A percentile compares a stretch with the other conserved stretches of the same genome.
These are phyloP conservation scores for Pelmatolapia mariae DNA, from an alignment of 2,113 vertebrate species.

Conservation along the genomic window DNA sequence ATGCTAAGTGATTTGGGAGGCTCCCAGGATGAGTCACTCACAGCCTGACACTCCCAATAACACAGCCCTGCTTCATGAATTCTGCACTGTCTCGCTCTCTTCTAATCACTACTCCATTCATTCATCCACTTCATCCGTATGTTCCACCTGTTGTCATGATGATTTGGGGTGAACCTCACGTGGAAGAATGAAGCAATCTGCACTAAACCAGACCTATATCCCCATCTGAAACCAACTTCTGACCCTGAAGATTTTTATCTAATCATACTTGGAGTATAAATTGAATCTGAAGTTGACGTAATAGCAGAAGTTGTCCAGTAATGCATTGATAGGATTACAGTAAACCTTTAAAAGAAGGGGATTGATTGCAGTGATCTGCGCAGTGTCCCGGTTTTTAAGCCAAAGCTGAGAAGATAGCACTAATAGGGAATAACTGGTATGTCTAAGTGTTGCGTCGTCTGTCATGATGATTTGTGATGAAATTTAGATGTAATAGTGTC, in stretches of 20 bases:
- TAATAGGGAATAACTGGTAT: not conserved
- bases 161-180: not conserved
- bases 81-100: not conserved
- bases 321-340: not conserved
- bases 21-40: not conserved
- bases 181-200: not conserved
- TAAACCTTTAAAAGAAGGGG: not conserved
- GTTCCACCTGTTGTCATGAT: not conserved
- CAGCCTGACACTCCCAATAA: conserved; percentile 6
- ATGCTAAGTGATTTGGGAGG: not conserved
- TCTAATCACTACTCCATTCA: not conserved
- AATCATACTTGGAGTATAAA: not conserved
- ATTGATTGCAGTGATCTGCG: not conserved
- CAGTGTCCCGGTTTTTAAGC: not conserved
- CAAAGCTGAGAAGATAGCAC: not conserved
- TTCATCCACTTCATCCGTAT: conserved; percentile 4
- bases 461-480: conserved; percentile 34
- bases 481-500: conserved; percentile 40
- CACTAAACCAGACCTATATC: not conserved
- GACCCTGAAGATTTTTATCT: not conserved
- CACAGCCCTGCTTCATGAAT: conserved; percentile 8
- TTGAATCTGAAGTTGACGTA: not conserved
- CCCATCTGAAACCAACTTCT: not conserved
- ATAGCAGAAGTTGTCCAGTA: not conserved
- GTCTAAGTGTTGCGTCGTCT: not conserved